Conservation (phyloP, 2,113 vertebrate genomes). For the Syngnathoides biaculeatus region DNA sequence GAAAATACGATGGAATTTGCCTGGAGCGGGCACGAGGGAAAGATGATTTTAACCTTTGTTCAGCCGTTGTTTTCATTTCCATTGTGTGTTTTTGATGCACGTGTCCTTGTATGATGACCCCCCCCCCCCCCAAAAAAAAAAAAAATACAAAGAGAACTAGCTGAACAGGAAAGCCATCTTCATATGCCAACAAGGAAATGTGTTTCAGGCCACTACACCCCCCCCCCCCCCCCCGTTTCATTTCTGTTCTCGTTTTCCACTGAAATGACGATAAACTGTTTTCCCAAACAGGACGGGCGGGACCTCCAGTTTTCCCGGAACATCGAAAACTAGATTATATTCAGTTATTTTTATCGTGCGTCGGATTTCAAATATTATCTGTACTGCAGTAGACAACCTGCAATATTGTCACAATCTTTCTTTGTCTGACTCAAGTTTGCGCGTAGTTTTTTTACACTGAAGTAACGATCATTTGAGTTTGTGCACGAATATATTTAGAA, state of each 20-base stretch:
- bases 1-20: conserved; percentile 47
- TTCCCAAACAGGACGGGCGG: not conserved
- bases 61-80: conserved; percentile 64
- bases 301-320: not conserved
- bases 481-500: not conserved
- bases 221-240: conserved; percentile 5
- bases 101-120: conserved; percentile 60
- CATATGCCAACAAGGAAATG: conserved; percentile 70
- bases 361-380: no score
- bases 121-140: no score
- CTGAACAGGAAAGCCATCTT: conserved; percentile 67
- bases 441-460: not conserved
- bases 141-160: conserved; percentile 65
- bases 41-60: conserved; percentile 53
- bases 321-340: not conserved
- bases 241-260: not conserved
- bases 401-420: not conserved
- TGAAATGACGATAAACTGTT: conserved; percentile 14
- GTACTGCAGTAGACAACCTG: no score
- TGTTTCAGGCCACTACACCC: conserved; percentile 36
- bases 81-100: conserved; percentile 68
- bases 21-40: conserved; percentile 42
- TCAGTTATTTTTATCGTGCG: not conserved
- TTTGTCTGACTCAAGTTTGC: not conserved
- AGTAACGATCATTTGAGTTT: not conserved